phyloP scores from a whole-genome alignment of 2,113 vertebrate species.

The Epinephelus cyanopodus region DNA sequence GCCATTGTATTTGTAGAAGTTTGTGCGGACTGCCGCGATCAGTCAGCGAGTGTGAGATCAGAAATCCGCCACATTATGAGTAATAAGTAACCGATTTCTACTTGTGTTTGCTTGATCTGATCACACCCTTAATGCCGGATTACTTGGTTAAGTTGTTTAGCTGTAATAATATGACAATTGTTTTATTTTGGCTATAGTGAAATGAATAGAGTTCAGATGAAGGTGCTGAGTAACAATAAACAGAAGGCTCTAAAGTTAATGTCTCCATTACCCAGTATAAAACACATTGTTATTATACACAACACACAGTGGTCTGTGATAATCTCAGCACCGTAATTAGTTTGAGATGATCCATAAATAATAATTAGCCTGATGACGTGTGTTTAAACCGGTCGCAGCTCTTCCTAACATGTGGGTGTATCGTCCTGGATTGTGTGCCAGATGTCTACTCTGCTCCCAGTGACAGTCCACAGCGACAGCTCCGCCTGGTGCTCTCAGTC shows the following conservation, averaged over 20 bases:
- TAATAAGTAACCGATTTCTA: neutral
- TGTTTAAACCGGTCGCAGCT: slow-evolving; percentile 38
- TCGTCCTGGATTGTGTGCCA: slow-evolving; percentile 68
- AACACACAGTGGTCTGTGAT: slow-evolving; percentile 6
- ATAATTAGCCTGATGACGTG: slow-evolving; percentile 55
- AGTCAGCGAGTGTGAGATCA: neutral
- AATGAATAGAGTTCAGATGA: slow-evolving; percentile 1
- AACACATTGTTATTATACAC: neutral
- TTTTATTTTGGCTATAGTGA: neutral
- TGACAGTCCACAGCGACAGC: slow-evolving; percentile 52
- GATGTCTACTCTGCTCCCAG: slow-evolving; percentile 73
- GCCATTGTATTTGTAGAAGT: neutral
- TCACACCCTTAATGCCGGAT: slow-evolving; percentile 2
- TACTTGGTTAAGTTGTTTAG: neutral
- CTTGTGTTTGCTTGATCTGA: neutral
- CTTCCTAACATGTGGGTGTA: slow-evolving; percentile 64
- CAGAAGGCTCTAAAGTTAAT: neutral
- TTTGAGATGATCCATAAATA: slow-evolving; percentile 51
- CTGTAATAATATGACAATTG: slow-evolving; percentile 14
- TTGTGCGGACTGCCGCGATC: neutral
- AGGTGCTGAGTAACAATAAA: neutral
- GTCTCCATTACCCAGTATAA: neutral
- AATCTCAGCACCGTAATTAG: slow-evolving; percentile 50
- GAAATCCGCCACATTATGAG: neutral
- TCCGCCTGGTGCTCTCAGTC: slow-evolving; percentile 73